phyloP scores from a whole-genome alignment of 2,113 vertebrate species.

The Shinisaurus crocodilurus region DNA sequence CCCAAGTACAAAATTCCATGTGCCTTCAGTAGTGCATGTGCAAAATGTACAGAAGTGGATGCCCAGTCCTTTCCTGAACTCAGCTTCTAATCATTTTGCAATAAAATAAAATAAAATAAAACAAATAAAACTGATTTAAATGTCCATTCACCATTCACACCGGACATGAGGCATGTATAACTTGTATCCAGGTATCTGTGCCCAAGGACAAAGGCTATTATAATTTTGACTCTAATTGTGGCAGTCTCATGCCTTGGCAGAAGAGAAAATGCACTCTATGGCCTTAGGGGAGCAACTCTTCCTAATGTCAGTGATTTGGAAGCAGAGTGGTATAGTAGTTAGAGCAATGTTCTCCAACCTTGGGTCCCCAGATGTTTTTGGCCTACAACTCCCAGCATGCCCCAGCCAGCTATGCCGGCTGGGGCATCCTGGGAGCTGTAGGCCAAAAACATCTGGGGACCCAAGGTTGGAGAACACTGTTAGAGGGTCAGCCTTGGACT shows the following conservation, averaged over 20 bases:
- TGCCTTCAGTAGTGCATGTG: background rate
- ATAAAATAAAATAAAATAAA: background rate
- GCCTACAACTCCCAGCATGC: too few relatives aligned
- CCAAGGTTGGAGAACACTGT: too few relatives aligned
- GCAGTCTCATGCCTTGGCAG: background rate
- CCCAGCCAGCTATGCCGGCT: too few relatives aligned
- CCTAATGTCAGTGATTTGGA: background rate
- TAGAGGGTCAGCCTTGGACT: too few relatives aligned
- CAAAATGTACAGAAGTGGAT: background rate
- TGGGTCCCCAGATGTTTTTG: too few relatives aligned
- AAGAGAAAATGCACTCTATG: too few relatives aligned
- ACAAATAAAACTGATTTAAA: background rate
- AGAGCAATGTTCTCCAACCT: too few relatives aligned
- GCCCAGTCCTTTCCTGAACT: background rate
- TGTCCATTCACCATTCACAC: background rate
- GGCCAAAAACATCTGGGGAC: too few relatives aligned
- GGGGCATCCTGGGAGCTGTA: too few relatives aligned
- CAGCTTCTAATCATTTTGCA: background rate
- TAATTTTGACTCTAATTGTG: background rate
- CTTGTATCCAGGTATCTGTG: background rate
- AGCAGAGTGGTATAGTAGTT: background rate
- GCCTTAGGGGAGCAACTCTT: too few relatives aligned
- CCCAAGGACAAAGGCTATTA: background rate
- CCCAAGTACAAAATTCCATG: too few relatives aligned
- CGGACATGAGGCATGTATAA: background rate